These are phyloP conservation scores for Atrichornis clamosus DNA, from an alignment of 2,113 vertebrate species.

Conservation along the genomic window DNA sequence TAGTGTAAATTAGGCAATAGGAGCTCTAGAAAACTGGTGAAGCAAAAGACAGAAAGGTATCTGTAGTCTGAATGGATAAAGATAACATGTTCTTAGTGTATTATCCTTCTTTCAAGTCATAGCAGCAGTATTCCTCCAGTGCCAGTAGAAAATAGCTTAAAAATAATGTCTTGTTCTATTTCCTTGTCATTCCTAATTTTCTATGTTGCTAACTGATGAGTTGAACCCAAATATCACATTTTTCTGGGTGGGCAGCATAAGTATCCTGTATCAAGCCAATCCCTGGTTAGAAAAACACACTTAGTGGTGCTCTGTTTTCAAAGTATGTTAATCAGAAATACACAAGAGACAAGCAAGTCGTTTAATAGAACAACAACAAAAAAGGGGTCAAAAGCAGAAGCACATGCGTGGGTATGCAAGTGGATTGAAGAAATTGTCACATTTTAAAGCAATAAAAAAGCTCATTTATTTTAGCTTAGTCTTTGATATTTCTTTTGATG, in stretches of 20 bases:
- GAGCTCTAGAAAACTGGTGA: background rate
- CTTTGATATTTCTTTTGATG: background rate
- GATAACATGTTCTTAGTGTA: background rate
- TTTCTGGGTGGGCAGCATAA: background rate
- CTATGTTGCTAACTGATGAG: background rate
- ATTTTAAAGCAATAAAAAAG: background rate
- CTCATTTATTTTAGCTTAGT: background rate
- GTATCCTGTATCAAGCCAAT: background rate
- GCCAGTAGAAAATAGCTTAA: background rate
- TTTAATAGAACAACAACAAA: background rate
- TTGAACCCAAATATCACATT: background rate
- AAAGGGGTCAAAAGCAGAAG: background rate
- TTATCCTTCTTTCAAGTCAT: background rate
- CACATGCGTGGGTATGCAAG: rapidly evolving
- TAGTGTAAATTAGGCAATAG: background rate
- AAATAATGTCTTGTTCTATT: background rate
- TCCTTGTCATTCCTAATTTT: background rate
- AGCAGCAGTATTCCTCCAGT: background rate
- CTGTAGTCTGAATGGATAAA: background rate
- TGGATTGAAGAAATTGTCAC: background rate
- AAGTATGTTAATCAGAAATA: background rate
- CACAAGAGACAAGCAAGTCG: background rate
- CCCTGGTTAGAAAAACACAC: background rate
- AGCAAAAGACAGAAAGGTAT: background rate
- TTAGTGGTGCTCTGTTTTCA: background rate